These are phyloP conservation scores for Meles meles DNA, from an alignment of 2,113 vertebrate species.

Conservation along the genomic window DNA sequence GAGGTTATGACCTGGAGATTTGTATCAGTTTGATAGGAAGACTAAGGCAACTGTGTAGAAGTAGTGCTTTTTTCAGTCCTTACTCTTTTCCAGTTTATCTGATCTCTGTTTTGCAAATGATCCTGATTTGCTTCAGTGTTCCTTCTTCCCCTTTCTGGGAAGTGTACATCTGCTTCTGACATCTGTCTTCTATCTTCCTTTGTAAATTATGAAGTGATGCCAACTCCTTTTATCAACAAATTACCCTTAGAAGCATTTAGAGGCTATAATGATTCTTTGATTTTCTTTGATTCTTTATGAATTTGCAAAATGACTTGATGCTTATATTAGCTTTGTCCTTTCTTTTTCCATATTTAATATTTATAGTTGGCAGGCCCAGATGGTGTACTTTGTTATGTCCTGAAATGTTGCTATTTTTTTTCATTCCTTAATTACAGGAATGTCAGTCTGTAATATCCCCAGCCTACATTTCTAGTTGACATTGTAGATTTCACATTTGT, in stretches of 20 bases:
- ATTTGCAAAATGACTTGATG: conserved; percentile 63
- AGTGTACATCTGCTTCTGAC: conserved; percentile 70
- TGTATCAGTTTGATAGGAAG: neutral
- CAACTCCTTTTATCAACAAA: conserved; percentile 70
- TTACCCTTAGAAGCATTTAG: conserved; percentile 67
- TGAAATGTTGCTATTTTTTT: conserved; percentile 58
- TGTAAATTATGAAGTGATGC: conserved; percentile 64
- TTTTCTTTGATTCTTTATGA: conserved; percentile 73
- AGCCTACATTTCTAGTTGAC: conserved; percentile 27
- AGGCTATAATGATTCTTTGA: conserved; percentile 65
- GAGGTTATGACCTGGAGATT: neutral
- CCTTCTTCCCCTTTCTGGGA: conserved; percentile 55
- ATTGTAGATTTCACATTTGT: conserved; percentile 45
- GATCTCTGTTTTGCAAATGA: conserved; percentile 52
- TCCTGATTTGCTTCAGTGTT: conserved; percentile 52
- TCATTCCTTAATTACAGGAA: conserved; percentile 62
- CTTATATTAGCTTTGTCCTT: conserved; percentile 70
- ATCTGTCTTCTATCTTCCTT: conserved; percentile 68
- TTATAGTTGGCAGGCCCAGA: conserved; percentile 65
- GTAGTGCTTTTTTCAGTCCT: neutral
- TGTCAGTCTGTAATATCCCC: conserved; percentile 49
- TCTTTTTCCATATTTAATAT: conserved; percentile 70
- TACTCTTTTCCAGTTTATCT: conserved; percentile 27
- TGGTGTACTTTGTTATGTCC: conserved; percentile 65
- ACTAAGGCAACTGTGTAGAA: neutral